A percentile compares a stretch with the other conserved stretches of the same genome.
These are phyloP conservation scores for Campoletis sonorensis DNA, from an alignment of 1,140 invertebrate genomes.

Conservation along the genomic window DNA sequence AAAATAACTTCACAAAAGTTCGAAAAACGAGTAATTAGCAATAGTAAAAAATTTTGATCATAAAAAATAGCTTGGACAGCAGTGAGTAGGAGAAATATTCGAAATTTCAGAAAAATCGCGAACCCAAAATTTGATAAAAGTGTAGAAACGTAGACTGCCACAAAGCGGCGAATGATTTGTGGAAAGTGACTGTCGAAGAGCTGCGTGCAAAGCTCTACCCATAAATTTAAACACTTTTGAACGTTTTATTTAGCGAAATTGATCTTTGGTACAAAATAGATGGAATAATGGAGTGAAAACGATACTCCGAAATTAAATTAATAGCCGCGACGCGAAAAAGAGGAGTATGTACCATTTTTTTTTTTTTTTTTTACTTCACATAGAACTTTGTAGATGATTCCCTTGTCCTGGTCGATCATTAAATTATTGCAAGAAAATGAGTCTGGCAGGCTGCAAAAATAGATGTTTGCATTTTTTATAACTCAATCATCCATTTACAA, in stretches of 20 bases:
- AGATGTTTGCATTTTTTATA: constrained; percentile 1
- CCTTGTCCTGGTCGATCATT: not conserved
- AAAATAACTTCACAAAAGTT: not conserved
- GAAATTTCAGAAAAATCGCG: not conserved
- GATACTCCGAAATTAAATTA: not conserved
- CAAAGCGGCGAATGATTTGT: not conserved
- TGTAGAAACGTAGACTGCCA: not conserved
- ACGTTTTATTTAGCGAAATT: not conserved
- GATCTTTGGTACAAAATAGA: constrained; percentile 16
- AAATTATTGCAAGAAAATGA: constrained; percentile 3
- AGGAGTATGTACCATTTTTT: not conserved
- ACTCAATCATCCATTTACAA: not conserved
- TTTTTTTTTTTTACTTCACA: constrained; percentile 5
- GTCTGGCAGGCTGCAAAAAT: not conserved
- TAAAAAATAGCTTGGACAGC: too few species aligned
- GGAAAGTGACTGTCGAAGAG: too few species aligned
- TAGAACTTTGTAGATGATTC: not conserved
- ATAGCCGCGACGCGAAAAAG: not conserved
- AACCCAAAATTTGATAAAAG: not conserved
- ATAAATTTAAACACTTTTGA: not conserved
- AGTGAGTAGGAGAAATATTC: too few species aligned
- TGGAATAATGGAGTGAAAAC: not conserved
- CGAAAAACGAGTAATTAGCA: not conserved
- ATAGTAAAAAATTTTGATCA: too few species aligned
- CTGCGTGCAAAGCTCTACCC: too few species aligned